These are phyloP conservation scores for Cyprinus carpio DNA, from an alignment of 2,113 vertebrate species.

Conservation along the genomic window DNA sequence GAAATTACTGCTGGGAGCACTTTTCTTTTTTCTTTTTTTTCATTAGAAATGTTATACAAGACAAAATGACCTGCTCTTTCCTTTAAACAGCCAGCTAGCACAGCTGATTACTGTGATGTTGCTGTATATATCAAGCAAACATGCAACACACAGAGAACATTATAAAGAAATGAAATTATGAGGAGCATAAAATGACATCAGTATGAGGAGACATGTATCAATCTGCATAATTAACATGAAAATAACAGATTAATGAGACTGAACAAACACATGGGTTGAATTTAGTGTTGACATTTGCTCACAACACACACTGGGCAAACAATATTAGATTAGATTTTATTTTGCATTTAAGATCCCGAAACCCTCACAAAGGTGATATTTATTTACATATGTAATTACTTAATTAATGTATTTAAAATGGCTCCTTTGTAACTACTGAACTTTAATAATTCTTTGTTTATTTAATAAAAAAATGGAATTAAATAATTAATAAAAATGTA, in stretches of 20 bases:
- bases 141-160: background rate
- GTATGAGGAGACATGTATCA: background rate
- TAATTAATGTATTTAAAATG: background rate
- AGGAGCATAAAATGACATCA: background rate
- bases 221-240: background rate
- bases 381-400: background rate
- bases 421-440: background rate
- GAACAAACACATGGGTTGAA: background rate
- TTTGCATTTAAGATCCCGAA: background rate
- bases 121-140: constrained; percentile 36
- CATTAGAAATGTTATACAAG: constrained; percentile 59
- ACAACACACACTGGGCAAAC: constrained; percentile 9
- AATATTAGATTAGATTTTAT: background rate
- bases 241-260: background rate
- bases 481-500: background rate
- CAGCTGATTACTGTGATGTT: constrained; percentile 66
- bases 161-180: background rate
- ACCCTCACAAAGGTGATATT: background rate
- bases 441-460: background rate
- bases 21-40: constrained; percentile 54
- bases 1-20: constrained; percentile 74
- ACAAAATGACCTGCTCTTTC: constrained; percentile 66
- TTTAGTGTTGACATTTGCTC: constrained; percentile 23
- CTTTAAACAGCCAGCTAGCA: constrained; percentile 54
- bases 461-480: background rate